Percentiles rank a stretch among this genome's conserved stretches.
phyloP scores from a whole-genome alignment of 2,797 vertebrate genomes.

The Eupleurogrammus muticus region DNA sequence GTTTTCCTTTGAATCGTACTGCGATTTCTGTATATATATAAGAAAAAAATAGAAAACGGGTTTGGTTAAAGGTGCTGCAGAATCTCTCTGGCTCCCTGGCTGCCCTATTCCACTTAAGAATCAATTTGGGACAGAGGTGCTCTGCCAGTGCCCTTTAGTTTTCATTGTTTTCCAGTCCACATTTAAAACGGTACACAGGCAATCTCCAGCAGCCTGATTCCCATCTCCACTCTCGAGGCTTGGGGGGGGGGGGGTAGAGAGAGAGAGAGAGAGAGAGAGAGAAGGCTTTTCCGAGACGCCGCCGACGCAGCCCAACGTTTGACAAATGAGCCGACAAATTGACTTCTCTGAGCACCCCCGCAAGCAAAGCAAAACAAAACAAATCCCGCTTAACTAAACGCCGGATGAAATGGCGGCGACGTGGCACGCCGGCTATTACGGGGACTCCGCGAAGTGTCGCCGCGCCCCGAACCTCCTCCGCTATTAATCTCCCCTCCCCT shows the following conservation, averaged over 20 bases:
- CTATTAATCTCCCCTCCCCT: conserved; percentile 59
- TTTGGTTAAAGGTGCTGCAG: too few species aligned
- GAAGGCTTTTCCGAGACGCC: conserved; percentile 64
- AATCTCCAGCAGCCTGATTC: conserved; percentile 62
- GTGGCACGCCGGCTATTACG: conserved; percentile 68
- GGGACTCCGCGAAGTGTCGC: conserved; percentile 57
- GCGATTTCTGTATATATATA: not conserved
- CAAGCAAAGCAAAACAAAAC: conserved; percentile 76
- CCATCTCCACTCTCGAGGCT: conserved; percentile 65
- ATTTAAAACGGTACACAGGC: conserved; percentile 67
- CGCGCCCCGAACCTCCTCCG: conserved; percentile 48
- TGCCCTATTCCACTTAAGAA: conserved; percentile 72
- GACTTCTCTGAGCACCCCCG: conserved; percentile 69
- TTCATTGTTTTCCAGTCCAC: conserved; percentile 72
- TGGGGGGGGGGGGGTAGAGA: conserved; percentile 62
- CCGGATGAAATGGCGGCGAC: conserved; percentile 76
- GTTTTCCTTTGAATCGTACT: not conserved
- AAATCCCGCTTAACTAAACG: conserved; percentile 78
- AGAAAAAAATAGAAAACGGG: too few species aligned
- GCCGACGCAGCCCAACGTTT: conserved; percentile 72
- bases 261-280: too few species aligned
- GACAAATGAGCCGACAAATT: conserved; percentile 85
- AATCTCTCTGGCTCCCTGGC: conserved; percentile 33
- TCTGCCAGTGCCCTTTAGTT: conserved; percentile 62
- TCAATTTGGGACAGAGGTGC: conserved; percentile 70